Conservation (phyloP, 2,797 vertebrate genomes). For the Squalus acanthias region DNA sequence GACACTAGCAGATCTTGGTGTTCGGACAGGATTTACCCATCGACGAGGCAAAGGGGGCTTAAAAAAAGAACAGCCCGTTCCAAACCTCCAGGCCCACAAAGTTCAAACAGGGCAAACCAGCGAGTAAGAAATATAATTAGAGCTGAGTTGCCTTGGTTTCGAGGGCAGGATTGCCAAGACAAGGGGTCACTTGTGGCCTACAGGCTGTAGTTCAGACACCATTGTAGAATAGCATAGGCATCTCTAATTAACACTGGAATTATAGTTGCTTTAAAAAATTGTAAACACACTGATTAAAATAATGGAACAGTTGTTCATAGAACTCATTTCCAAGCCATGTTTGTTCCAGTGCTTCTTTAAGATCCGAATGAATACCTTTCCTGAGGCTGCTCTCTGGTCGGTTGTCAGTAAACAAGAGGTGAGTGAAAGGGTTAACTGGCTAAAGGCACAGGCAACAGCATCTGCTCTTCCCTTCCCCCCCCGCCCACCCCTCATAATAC, state of each 20-base stretch:
- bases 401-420: neutral
- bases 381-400: neutral
- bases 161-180: too few relatives aligned
- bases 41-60: neutral
- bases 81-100: neutral
- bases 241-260: neutral
- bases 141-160: neutral
- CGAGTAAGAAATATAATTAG: neutral
- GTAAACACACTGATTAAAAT: neutral
- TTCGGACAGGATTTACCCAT: neutral
- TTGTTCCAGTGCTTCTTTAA: neutral
- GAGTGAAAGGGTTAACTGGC: neutral
- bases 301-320: neutral
- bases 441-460: neutral
- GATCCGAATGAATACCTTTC: neutral
- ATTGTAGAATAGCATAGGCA: neutral
- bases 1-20: neutral
- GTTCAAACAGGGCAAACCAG: neutral
- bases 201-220: neutral
- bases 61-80: neutral
- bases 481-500: neutral
- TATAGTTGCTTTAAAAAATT: neutral
- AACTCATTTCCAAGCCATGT: neutral
- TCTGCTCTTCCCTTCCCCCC: neutral
- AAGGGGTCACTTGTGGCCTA: neutral